Evolutionary conservation across 2,888 invertebrate species (phyloP).

Genomic region (Blomia tropicalis): DNA sequence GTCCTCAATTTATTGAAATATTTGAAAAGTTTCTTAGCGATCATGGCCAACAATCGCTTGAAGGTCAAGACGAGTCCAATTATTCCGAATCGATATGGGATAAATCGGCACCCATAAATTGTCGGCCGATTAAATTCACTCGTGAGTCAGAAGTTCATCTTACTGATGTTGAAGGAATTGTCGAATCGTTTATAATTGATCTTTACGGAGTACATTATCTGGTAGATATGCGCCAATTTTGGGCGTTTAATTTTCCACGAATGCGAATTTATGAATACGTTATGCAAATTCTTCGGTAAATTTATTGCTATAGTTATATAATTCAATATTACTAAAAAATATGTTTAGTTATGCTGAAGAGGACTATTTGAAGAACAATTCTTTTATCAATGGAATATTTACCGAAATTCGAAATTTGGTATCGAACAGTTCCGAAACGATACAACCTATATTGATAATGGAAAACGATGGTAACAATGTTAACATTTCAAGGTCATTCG

Average conservation of each 20-base stretch:
- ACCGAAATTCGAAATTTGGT: neutral
- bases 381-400: neutral
- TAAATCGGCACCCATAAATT: neutral
- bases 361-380: neutral
- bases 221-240: neutral
- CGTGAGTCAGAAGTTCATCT: neutral
- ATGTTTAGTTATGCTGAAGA: neutral
- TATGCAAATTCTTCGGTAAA: neutral
- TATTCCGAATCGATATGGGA: no score
- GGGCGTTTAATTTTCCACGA: neutral
- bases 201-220: neutral
- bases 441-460: neutral
- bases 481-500: neutral
- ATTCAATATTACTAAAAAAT: neutral
- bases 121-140: neutral
- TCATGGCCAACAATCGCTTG: no score
- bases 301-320: neutral
- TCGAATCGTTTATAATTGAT: neutral
- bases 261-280: neutral
- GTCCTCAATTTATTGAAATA: no score
- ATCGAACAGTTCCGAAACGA: neutral
- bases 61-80: no score
- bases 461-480: neutral
- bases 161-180: neutral
- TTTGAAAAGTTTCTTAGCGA: no score